Evolutionary conservation across 2,113 vertebrate genomes (phyloP), one percentile per base, ranked within the genome.

Genomic region (Galemys pyrenaicus): DNA sequence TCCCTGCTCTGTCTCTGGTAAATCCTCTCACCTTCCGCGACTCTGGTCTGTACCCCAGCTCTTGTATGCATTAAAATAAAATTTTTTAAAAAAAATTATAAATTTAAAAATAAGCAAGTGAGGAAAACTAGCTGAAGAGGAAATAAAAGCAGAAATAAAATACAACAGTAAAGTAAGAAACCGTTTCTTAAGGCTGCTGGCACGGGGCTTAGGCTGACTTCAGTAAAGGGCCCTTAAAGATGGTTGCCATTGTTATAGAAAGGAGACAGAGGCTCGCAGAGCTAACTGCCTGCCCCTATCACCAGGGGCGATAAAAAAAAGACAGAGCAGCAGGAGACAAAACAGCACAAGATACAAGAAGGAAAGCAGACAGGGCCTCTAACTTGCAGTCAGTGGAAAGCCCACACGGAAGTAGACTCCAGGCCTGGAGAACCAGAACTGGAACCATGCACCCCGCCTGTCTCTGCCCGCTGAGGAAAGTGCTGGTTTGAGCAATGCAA

Each of bases 361-460:
- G 39, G 0, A 6, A 3, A 0, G 7, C 12, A 2, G 22, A 22
- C 0, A 9, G 8, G 8, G 9, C n/a, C 51, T 22, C 17, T 0
- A 24, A 22, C 56, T 0, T 3, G 16, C 44, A 11, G 64, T 1
- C 20, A 13, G 19, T 0, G 9, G 39, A 5, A 32, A 28, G 15
- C 46, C 75, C 71, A 12, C 9, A 0, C 0, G 0, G 24, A 32
- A 4, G 16, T 0, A 64, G 35, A 6, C 35, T 30, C 37, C 10
- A 6, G 16, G 22, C 12, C 2, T 0, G 5, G 19, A 51, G 37
- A 9, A 10, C 39, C 0, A 64, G 35, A 8, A 9, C 4, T 1
- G 2, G 20, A 35, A 4, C 41, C 0, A 1, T 44, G 12, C 20
- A 58, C 71, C 26, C 1, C 4, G 51, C 37, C 24, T 4, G 9